Conservation (phyloP, 2,113 vertebrate species). For the Echinops telfairi region DNA sequence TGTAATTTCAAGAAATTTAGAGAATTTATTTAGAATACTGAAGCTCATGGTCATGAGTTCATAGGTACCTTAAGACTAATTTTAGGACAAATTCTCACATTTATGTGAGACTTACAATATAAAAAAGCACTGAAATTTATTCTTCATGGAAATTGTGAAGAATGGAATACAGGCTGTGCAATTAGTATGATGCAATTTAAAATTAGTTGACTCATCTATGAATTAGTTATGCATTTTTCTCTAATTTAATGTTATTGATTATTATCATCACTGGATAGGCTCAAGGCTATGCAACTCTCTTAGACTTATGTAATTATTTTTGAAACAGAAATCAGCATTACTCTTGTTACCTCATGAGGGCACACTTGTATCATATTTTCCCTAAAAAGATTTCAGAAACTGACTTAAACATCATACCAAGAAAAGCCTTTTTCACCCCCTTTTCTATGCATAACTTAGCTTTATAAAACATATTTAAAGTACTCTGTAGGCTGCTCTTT, state of each 20-base stretch:
- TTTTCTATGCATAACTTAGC: slow-evolving; percentile 58
- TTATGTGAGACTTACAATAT: not conserved
- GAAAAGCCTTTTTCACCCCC: slow-evolving; percentile 25
- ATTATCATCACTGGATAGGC: not conserved
- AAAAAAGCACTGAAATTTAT: not conserved
- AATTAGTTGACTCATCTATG: slow-evolving; percentile 13
- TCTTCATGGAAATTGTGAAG: slow-evolving; percentile 25
- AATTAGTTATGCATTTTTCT: not conserved
- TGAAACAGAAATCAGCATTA: slow-evolving; percentile 18
- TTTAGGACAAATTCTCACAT: not conserved
- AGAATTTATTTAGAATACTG: not conserved
- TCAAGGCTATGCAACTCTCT: not conserved
- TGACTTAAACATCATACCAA: not conserved
- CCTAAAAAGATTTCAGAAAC: slow-evolving; percentile 26
- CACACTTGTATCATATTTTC: slow-evolving; percentile 63
- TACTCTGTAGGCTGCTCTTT: slow-evolving; percentile 61
- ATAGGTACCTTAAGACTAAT: not conserved
- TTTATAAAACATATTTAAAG: slow-evolving; percentile 72
- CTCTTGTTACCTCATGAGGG: slow-evolving; percentile 62
- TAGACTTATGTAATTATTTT: not conserved
- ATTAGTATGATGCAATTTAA: not conserved
- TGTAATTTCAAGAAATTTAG: not conserved
- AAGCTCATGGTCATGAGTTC: not conserved
- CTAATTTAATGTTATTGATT: not conserved
- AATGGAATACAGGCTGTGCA: not conserved